phyloP scores from a whole-genome alignment of 2,113 vertebrate genomes.

The Cottus gobio region DNA sequence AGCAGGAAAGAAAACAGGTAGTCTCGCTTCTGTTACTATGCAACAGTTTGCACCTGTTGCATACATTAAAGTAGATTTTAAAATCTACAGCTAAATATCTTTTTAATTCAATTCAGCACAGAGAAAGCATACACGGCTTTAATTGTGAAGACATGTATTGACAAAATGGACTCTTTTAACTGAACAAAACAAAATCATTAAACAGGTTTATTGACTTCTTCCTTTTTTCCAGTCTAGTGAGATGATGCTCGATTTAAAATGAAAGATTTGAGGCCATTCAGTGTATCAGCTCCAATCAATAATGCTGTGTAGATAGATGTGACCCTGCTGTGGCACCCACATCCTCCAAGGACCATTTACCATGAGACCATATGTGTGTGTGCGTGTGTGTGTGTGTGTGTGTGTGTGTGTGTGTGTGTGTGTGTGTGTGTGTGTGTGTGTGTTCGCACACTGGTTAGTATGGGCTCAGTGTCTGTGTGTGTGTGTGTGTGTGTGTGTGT shows the following conservation, averaged over 20 bases:
- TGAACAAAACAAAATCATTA: conserved; percentile 40
- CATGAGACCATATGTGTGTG: conserved; percentile 25
- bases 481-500: too few relatives aligned
- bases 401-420: conserved; percentile 30
- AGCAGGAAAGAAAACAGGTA: conserved; percentile 41
- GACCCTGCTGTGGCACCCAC: conserved; percentile 55
- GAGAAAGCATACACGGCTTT: neutral
- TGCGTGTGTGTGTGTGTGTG: conserved; percentile 20
- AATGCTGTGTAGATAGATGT: conserved; percentile 52
- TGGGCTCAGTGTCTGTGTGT: conserved; percentile 3
- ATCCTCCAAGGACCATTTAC: conserved; percentile 62
- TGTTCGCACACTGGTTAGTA: conserved; percentile 3
- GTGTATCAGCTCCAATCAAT: conserved; percentile 67
- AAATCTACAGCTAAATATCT: neutral
- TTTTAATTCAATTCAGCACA: conserved; percentile 2
- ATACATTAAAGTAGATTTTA: conserved; percentile 29
- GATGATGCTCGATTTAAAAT: conserved; percentile 54
- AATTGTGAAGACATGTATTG: neutral
- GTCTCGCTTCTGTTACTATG: conserved; percentile 65
- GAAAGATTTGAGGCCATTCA: conserved; percentile 63
- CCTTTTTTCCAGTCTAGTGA: conserved; percentile 15
- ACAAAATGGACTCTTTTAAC: conserved; percentile 7
- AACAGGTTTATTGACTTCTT: conserved; percentile 12
- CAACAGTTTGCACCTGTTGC: conserved; percentile 78
- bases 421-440: conserved; percentile 25